phyloP scores from a whole-genome alignment of 2,113 vertebrate genomes.

The Accipiter virgatus region DNA sequence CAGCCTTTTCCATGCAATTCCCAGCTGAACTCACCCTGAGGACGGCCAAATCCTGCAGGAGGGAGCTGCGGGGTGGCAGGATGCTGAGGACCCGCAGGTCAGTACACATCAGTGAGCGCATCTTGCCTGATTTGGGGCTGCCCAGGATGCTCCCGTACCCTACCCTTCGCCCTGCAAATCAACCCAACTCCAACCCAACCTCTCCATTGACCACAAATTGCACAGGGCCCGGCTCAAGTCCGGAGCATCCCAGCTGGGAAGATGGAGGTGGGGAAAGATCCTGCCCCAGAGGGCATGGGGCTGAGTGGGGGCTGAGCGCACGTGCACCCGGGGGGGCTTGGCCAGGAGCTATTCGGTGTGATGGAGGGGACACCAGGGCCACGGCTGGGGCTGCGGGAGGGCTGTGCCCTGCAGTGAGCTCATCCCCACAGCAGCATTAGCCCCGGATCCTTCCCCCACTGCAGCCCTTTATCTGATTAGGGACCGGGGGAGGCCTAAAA shows the following conservation, averaged over 20 bases:
- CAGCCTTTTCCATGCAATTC: background rate
- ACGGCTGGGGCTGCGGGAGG: background rate
- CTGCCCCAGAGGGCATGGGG: background rate
- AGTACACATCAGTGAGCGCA: rapidly evolving
- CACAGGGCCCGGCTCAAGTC: background rate
- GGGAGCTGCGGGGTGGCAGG: background rate
- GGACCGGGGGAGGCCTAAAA: slow-evolving; percentile 42
- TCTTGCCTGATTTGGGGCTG: background rate
- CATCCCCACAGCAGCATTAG: background rate
- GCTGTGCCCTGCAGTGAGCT: background rate
- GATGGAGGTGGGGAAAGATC: background rate
- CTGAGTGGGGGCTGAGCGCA: background rate
- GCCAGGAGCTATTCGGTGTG: background rate
- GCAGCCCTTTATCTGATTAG: slow-evolving; percentile 54
- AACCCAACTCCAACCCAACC: background rate
- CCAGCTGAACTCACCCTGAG: background rate
- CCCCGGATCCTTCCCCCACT: background rate
- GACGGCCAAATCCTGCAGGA: rapidly evolving
- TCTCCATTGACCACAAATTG: background rate
- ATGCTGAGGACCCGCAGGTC: background rate
- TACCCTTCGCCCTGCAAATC: background rate
- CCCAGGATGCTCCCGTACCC: no score
- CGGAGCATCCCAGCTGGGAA: background rate
- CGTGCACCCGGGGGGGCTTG: rapidly evolving
- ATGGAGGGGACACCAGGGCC: background rate